phyloP scores from a whole-genome alignment of 2,888 invertebrate genomes.

The Danaus chrysippus region DNA sequence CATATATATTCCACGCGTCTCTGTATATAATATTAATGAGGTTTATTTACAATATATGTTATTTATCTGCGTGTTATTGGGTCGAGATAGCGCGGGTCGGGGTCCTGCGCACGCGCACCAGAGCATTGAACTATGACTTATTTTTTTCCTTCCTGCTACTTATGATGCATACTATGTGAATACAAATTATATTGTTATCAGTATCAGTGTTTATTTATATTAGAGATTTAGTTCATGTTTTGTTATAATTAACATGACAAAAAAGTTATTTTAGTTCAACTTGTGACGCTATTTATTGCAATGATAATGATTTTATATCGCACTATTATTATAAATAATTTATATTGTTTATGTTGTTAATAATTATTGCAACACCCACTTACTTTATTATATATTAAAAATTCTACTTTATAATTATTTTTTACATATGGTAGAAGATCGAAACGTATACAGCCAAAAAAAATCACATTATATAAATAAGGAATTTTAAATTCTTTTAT shows the following conservation, averaged over 20 bases:
- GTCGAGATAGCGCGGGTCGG: conserved; percentile 43
- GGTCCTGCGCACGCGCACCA: conserved; percentile 45
- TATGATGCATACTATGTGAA: conserved; percentile 1
- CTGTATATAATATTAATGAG: neutral
- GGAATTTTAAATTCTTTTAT: too few relatives aligned
- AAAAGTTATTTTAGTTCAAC: too few relatives aligned
- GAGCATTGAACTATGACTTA: conserved; percentile 39
- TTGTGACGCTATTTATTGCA: too few relatives aligned
- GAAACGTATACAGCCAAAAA: too few relatives aligned
- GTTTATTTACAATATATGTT: neutral
- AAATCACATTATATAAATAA: too few relatives aligned
- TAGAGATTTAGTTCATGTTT: neutral
- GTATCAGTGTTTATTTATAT: neutral
- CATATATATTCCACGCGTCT: neutral
- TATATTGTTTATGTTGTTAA: conserved; percentile 11
- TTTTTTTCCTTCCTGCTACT: conserved; percentile 16
- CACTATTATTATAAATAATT: conserved; percentile 5
- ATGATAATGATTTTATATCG: neutral
- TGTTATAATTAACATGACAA: neutral
- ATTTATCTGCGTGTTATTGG: conserved; percentile 47
- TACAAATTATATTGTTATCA: neutral
- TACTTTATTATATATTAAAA: too few relatives aligned
- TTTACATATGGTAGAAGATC: too few relatives aligned
- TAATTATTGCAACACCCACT: too few relatives aligned
- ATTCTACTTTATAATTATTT: too few relatives aligned